Evolutionary conservation across 2,888 invertebrate genomes (phyloP), one percentile per base, ranked within the genome.

Genomic region (Aphodius sticticus): DNA sequence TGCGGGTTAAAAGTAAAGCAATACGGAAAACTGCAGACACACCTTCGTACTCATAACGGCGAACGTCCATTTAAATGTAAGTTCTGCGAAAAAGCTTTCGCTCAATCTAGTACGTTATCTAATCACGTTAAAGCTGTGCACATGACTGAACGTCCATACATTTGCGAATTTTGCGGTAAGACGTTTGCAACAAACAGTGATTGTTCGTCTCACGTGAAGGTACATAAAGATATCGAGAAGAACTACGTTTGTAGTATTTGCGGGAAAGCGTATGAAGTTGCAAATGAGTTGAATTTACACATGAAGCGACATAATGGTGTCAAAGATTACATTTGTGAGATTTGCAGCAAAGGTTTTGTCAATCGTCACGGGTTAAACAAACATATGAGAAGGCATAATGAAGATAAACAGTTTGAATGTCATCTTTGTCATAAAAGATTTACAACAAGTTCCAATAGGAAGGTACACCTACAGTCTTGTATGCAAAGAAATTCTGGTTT

Each of bases 361-460:
- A 80, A 80, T 70, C 70, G 69, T 3, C 72, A 74, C 9, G 80
- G 76, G 6, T 38, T 81, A 37, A 79, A 72, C 1, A 76, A 76
- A 14, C 81, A 81, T 69, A 79, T 76, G 71, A 75, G 78, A 53
- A 79, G 69, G 15, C 81, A 81, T 72, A 81, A 80, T 12, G 80
- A 80, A 26, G 81, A 79, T n/a, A 79, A 79, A 76, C 77, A 70
- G 6, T 79, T 70, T 35, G 78, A 69, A 38, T 79, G 78, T 70
- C 26, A 76, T 37, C 37, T 76, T 70, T 79, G 78, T 53, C 69
- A 70, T 9, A 79, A 79, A 38, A 37, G 70, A 26, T 79, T 79
- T 38, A 76, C 70, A 15, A 76, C 76, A 53, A 70, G 36, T 69
- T 79, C 37, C 71, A 79, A 79, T 71, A 70, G 70, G 70, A 36